Evolutionary conservation across 1,140 invertebrate species (phyloP).

Genomic region (Drosophila melanogaster): DNA sequence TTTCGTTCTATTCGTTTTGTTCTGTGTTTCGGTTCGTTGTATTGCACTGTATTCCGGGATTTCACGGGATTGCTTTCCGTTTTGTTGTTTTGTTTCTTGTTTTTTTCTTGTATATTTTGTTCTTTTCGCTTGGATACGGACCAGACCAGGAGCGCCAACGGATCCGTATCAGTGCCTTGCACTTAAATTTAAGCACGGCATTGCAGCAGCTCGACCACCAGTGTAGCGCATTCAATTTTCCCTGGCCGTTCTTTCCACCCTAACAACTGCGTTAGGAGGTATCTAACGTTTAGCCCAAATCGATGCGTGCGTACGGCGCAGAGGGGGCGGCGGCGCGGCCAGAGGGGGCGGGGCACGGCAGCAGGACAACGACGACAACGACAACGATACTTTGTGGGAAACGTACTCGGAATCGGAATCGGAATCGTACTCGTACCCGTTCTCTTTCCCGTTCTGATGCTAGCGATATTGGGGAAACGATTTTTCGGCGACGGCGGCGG

Average conservation of each 20-base stretch:
- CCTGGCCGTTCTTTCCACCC: conserved; percentile 67
- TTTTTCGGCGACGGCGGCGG: conserved; percentile 40
- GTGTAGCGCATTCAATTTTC: not conserved
- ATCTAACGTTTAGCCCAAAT: conserved; percentile 84
- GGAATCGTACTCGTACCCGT: not conserved
- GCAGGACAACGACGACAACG: conserved; percentile 28
- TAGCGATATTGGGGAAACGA: conserved; percentile 15
- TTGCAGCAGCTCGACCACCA: not conserved
- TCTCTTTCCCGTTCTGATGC: not conserved
- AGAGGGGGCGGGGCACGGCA: conserved; percentile 21
- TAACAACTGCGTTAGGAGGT: conserved; percentile 83
- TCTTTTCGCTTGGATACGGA: not conserved
- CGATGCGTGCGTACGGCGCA: conserved; percentile 77
- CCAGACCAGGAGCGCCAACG: not conserved
- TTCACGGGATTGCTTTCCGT: not conserved
- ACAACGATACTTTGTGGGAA: conserved; percentile 26
- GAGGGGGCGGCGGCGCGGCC: conserved; percentile 18
- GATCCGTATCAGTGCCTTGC: conserved; percentile 10
- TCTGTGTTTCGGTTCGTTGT: conserved; percentile 6
- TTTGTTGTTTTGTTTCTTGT: not conserved
- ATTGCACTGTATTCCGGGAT: conserved; percentile 28
- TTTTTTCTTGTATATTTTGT: not conserved
- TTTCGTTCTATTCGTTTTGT: conserved; percentile 5
- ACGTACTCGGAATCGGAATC: not conserved
- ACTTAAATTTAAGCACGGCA: conserved; percentile 48